Evolutionary conservation across 2,113 vertebrate genomes (phyloP), one percentile per base, ranked within the genome.

Genomic region (Tenebrosternarchus preto): DNA sequence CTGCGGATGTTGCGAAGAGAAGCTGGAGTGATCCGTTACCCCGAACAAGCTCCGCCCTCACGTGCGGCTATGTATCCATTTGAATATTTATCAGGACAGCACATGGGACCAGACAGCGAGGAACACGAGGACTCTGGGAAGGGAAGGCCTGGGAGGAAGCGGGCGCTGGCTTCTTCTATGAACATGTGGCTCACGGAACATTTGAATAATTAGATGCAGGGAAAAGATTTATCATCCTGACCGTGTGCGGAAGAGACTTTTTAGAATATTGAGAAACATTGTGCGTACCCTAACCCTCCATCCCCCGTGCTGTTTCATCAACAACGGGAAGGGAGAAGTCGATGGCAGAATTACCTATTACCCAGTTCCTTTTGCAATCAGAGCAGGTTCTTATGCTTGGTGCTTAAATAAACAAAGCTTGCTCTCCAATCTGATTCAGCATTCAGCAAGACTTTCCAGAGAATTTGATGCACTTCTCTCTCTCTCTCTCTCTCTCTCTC

Each of bases 151-250:
- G 53, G 63, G 68, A 84, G 83, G 63, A 81, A 82, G 73, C 46
- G 77, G 77, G 78, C 39, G 56, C 57, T 73, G 69, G 71, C 29
- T 60, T 68, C 57, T 84, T 64, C 55, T 69, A 72, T 64, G 68
- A 79, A 60, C 77, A 79, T 86, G 83, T 86, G 82, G 71, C 80
- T 87, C 69, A 81, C 68, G 68, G 73, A 85, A 80, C 80, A 80
- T 85, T 84, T 84, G 80, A 88, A 87, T 87, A 88, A 84, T 87
- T 77, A 83, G 80, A 83, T 85, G 76, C 80, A 80, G 80, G 80
- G 77, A 83, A 83, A 75, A 82, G 57, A 85, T 83, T 82, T 81
- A 86, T 87, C 83, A 84, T 84, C 74, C 66, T 19, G 25, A 61
- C 36, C 70, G 50, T 60, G 75, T 76, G 73, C 36, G 53, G 75